Base-by-base conservation (phyloP, 2,888 invertebrate species). In the Macrosiphum euphorbiae region DNA sequence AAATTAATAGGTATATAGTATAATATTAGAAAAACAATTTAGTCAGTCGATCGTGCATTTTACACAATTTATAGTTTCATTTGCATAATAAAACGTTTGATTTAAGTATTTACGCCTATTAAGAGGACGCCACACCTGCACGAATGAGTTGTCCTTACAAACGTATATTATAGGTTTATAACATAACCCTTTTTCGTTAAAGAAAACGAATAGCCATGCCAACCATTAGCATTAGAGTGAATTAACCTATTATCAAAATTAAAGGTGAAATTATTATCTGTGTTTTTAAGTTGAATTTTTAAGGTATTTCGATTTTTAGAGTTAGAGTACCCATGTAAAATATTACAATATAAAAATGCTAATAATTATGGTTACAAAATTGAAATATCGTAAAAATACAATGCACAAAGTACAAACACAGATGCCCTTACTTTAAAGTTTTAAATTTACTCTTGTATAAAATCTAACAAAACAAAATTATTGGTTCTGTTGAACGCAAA, bases 71-170 rank as follows among this genome's bases (percentile, higher is more conserved):
- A 87, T 50, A 50, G 50, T 50, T 50, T 87, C 28, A 87, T 87
- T 87, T 87, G n/a, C 50, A 87, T 87, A 87, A 87, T 50, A 50
- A 50, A 87, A 87, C 86, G 47, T n/a, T 87, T 87, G 20, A n/a
- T 20, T 50, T 50, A n/a, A n/a, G 50, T n/a, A 28, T 87, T 50
- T 50, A 87, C 20, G 35, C 20, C 35, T 78, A 78, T 78, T 78
- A 35, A 78, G 35, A 35, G 78, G 8, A 78, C 35, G 35, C 78
- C 78, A 78, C 78, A 78, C 78, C 78, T 20, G 78, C 20, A 2
- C 20, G 55, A 55, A 55, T 41, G 3, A 20, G 78, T 35, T 78
- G 20, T 78, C 78, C 78, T 78, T 78, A 67, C n/a, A n/a, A 67
- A n/a, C 20, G 35, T 35, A 8, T 26, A 44, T 44, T 44, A 44